Base-by-base conservation (phyloP, 1,140 invertebrate species). In the Orchesella cincta region DNA sequence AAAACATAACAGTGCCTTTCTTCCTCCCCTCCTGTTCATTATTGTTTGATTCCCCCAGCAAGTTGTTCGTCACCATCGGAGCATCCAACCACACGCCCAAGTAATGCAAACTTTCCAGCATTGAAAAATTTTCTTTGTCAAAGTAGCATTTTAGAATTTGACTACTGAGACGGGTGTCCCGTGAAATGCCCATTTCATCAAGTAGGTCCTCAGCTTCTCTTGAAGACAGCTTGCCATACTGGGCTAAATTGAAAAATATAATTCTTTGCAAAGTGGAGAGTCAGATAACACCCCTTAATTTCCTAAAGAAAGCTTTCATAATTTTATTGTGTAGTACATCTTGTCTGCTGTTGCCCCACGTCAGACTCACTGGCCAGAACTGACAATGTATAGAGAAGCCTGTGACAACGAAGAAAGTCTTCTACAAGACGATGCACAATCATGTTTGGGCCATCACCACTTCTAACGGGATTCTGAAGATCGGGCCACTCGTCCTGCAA, bases 321-420 rank as follows among this genome's bases (percentile, higher is more conserved):
- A 64, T 64, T 12, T 23, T 64, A 5, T 8, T 64, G 57, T 23
- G 8, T 5, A 8, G 67, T 46, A 39, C 34, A 14, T 46, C 39
- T 36, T 8, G 34, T 46, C 16, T 34, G 23, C 34, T 51, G 23
- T 73, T 2, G 34, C 26, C 18, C 5, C 1, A 73, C 39, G 16
- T 62, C 76, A 2, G 79, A 28, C 54, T 82, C 81, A 12, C 67
- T 74, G 0, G 57, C 54, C 0, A 82, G 39, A 28, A 82, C 79
- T 3, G 81, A 82, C 28, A 77, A 51, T 0, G 81, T 82, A 57
- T 77, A 82, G 0, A 82, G 73, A 28, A 80, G 64, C 33, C 78
- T 77, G 33, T 80, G 81, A 36, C 28, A 79, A 51, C 79, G 78
- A 1, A 82, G 29, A 75, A 82, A 82, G 46, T 82, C 81, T 72